Evolutionary conservation across 2,113 vertebrate species (phyloP).

Genomic region (Macroglossus sobrinus): DNA sequence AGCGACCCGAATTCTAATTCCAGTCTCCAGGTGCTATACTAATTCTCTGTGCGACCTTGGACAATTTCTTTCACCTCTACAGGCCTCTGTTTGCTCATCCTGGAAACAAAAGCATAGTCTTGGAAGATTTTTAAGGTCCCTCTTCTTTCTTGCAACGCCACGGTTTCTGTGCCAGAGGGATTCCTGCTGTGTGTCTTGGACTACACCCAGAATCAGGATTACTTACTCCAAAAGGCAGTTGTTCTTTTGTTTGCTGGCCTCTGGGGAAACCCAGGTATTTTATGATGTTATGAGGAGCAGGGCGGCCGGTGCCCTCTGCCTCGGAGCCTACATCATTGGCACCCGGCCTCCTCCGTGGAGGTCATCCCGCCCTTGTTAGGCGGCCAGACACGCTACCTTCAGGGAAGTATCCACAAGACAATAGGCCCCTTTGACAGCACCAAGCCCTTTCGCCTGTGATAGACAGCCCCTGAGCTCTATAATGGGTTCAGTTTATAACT

Average conservation of each 20-base stretch:
- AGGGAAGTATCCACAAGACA: conserved; percentile 15
- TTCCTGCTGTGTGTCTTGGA: conserved; percentile 64
- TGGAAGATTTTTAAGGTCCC: not conserved
- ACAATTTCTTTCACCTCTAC: not conserved
- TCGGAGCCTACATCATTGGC: rapidly evolving
- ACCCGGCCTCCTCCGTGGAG: not conserved
- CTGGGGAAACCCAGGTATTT: conserved; percentile 16
- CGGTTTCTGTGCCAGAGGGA: conserved; percentile 18
- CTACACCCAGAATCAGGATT: not conserved
- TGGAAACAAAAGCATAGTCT: conserved; percentile 30
- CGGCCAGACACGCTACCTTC: not conserved
- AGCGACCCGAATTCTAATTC: not conserved
- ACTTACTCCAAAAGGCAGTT: conserved; percentile 53
- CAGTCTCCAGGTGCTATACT: not conserved
- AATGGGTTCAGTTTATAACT: not conserved
- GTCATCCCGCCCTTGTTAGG: not conserved
- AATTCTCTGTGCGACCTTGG: not conserved
- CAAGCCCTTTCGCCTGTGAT: not conserved
- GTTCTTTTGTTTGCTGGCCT: conserved; percentile 54
- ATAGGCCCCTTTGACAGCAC: not conserved
- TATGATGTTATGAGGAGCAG: not conserved
- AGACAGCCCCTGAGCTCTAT: not conserved
- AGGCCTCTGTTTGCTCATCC: conserved; percentile 24
- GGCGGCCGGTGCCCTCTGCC: not conserved
- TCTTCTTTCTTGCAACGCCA: conserved; percentile 33